Conservation (phyloP, 2,888 invertebrate species). For the Scaptomyza flava region DNA sequence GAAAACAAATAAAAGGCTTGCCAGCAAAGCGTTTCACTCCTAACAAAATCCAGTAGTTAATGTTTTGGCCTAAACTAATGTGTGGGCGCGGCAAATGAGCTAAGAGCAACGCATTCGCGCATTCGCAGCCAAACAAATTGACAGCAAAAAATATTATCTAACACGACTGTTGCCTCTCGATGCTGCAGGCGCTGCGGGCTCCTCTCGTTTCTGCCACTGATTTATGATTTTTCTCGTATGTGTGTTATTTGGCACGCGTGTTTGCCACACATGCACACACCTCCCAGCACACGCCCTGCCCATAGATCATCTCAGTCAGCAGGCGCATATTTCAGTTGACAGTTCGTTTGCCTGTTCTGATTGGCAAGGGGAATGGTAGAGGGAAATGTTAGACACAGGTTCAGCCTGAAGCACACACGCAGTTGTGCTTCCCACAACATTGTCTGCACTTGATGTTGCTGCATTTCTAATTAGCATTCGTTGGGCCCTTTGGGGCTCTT, state of each 20-base stretch:
- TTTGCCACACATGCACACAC: constrained; percentile 54
- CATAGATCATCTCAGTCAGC: constrained; percentile 58
- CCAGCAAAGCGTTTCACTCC: background rate
- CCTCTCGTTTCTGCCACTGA: constrained; percentile 35
- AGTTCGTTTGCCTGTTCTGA: constrained; percentile 73
- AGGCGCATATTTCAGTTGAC: constrained; percentile 66
- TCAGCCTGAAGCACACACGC: constrained; percentile 12
- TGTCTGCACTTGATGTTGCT: constrained; percentile 34
- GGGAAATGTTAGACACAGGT: background rate
- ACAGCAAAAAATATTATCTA: constrained; percentile 71
- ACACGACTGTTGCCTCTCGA: constrained; percentile 29
- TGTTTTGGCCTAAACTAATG: constrained; percentile 57
- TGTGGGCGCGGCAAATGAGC: constrained; percentile 65
- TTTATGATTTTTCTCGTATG: constrained; percentile 58
- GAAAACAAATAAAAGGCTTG: constrained; percentile 46
- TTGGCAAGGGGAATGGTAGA: constrained; percentile 21
- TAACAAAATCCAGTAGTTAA: constrained; percentile 23
- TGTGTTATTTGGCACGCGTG: constrained; percentile 64
- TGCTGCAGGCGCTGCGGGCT: constrained; percentile 18
- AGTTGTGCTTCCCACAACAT: constrained; percentile 34
- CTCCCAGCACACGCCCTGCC: constrained; percentile 54
- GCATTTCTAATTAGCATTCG: constrained; percentile 72
- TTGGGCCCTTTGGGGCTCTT: constrained; percentile 24
- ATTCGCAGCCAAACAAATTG: constrained; percentile 49
- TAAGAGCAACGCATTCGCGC: constrained; percentile 49